These are phyloP conservation scores for Cephus rjabovi DNA, from an alignment of 2,888 invertebrate species.

Conservation along the genomic window DNA sequence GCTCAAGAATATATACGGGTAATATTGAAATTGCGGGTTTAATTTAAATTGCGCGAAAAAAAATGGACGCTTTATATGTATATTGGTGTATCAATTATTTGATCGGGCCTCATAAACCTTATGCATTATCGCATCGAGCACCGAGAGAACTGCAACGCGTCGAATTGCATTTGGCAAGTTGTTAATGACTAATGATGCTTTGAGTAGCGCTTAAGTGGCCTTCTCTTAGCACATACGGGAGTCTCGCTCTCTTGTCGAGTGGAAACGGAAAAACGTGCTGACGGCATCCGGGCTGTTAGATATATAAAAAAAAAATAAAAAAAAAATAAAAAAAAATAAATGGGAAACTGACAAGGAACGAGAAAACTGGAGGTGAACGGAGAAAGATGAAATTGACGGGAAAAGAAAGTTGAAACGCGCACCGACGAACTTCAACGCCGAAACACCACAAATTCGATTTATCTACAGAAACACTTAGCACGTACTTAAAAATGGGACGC, in stretches of 20 bases:
- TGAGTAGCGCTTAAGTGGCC: constrained; percentile 28
- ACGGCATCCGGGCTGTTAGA: constrained; percentile 17
- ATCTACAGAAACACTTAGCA: constrained; percentile 19
- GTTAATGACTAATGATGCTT: constrained; percentile 35
- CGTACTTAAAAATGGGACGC: neutral
- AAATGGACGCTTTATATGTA: no score
- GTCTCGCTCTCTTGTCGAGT: constrained; percentile 25
- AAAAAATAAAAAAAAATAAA: no score
- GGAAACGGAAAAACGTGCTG: constrained; percentile 38
- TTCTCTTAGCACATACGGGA: constrained; percentile 21
- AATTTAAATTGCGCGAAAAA: no score
- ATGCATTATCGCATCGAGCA: no score
- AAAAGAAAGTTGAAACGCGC: neutral
- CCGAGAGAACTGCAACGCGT: constrained; percentile 6
- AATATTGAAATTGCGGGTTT: no score
- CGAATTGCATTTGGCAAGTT: constrained; percentile 6
- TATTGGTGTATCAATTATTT: no score
- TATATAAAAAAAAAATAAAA: neutral
- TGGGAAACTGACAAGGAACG: neutral
- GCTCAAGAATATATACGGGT: no score
- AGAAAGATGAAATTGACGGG: constrained; percentile 1
- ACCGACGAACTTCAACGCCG: neutral
- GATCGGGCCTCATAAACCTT: no score
- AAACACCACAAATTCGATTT: constrained; percentile 5
- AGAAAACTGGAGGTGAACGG: constrained; percentile 3